Evolutionary conservation across 2,797 vertebrate species (phyloP).

Genomic region (Morus bassanus): DNA sequence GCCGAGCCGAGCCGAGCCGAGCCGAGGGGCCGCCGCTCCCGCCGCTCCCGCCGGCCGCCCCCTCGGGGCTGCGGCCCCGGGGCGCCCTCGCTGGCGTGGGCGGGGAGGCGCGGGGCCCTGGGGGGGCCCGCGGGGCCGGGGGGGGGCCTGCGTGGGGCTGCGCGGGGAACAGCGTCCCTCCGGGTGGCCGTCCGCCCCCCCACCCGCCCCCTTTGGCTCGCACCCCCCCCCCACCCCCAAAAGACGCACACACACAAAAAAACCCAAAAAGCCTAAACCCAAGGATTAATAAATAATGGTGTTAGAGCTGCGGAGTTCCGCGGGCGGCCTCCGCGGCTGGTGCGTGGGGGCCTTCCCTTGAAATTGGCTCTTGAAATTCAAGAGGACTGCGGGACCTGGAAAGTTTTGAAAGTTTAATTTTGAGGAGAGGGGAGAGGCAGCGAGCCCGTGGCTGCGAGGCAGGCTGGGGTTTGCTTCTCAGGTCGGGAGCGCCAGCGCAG

Average conservation of each 20-base stretch:
- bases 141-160: background rate
- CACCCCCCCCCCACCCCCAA: background rate
- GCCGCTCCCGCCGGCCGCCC: background rate
- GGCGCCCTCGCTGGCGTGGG: conserved; percentile 29
- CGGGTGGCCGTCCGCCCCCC: background rate
- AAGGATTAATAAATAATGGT: conserved; percentile 28
- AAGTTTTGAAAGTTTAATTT: conserved; percentile 58
- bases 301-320: background rate
- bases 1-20: too few species aligned
- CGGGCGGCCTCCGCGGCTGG: background rate
- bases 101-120: background rate
- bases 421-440: background rate
- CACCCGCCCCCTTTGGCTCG: too few species aligned
- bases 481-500: background rate
- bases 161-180: background rate
- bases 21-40: background rate
- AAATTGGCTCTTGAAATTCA: background rate
- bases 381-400: background rate
- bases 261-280: background rate
- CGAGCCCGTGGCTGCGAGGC: background rate
- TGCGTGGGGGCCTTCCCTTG: background rate
- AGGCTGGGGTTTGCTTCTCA: background rate
- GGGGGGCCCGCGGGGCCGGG: background rate
- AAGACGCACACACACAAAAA: background rate
- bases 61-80: background rate